These are phyloP conservation scores for Rhynchonycteris naso DNA, from an alignment of 2,797 vertebrate genomes.

Conservation along the genomic window DNA sequence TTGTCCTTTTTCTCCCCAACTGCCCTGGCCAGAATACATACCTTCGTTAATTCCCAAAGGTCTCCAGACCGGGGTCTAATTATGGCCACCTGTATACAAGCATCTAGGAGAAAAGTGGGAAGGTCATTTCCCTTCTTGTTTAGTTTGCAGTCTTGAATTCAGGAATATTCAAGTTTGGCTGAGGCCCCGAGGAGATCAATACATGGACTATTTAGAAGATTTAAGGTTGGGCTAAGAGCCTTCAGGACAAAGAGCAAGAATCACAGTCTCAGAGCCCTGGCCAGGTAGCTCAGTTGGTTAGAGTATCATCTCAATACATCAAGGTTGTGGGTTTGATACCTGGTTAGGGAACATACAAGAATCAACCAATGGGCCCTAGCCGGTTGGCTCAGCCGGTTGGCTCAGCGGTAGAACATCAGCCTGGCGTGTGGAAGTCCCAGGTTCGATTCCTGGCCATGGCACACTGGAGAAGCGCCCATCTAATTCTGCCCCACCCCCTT, in stretches of 20 bases:
- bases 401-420: no score
- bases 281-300: no score
- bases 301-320: no score
- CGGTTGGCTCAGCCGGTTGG: no score
- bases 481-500: no score
- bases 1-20: conserved; percentile 36
- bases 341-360: no score
- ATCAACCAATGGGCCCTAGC: no score
- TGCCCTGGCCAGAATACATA: conserved; percentile 26
- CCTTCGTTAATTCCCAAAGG: background rate
- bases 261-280: background rate
- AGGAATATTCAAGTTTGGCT: background rate
- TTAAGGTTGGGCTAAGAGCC: background rate
- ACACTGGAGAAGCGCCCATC: no score
- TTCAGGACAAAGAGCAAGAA: background rate
- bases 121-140: background rate
- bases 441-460: no score
- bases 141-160: background rate
- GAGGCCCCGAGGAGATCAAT: background rate
- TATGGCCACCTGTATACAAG: background rate
- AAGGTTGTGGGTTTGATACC: no score
- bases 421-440: no score
- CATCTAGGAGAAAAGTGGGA: background rate
- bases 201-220: background rate
- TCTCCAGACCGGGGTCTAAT: background rate